Conservation (phyloP, 2,888 invertebrate species). For the Melanophora roralis region DNA sequence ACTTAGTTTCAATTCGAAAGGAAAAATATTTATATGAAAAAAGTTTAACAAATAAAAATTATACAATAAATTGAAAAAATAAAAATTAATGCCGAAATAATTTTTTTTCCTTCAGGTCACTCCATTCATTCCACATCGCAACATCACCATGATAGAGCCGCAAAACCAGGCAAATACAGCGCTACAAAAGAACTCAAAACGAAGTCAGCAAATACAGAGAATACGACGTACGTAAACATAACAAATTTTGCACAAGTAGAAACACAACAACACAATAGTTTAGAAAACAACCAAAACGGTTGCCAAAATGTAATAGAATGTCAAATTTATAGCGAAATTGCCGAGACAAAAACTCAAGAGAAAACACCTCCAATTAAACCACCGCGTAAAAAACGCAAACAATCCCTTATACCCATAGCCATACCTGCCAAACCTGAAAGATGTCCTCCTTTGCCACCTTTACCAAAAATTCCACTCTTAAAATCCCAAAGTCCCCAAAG, state of each 20-base stretch:
- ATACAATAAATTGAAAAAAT: no score
- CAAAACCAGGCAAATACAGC: conserved; percentile 49
- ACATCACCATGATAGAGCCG: conserved; percentile 59
- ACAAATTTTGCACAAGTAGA: conserved; percentile 71
- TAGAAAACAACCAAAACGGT: conserved; percentile 19
- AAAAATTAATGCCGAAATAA: background rate
- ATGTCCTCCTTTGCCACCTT: conserved; percentile 51
- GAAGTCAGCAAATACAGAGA: conserved; percentile 63
- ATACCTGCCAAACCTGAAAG: conserved; percentile 50
- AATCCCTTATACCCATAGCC: conserved; percentile 72
- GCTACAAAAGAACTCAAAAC: conserved; percentile 50
- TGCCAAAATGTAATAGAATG: background rate
- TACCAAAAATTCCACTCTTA: conserved; percentile 19
- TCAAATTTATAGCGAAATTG: conserved; percentile 40
- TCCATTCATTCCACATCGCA: conserved; percentile 72
- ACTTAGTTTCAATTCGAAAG: background rate
- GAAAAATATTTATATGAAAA: no score
- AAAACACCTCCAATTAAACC: conserved; percentile 52
- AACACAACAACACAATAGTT: conserved; percentile 59
- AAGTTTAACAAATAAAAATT: no score
- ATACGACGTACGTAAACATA: conserved; percentile 77
- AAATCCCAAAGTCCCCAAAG: background rate
- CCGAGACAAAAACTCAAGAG: conserved; percentile 20
- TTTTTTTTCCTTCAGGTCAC: conserved; percentile 69
- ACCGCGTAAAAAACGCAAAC: conserved; percentile 73